These are phyloP conservation scores for Polypterus bichir DNA, from an alignment of 2,113 vertebrate genomes.

Conservation along the genomic window DNA sequence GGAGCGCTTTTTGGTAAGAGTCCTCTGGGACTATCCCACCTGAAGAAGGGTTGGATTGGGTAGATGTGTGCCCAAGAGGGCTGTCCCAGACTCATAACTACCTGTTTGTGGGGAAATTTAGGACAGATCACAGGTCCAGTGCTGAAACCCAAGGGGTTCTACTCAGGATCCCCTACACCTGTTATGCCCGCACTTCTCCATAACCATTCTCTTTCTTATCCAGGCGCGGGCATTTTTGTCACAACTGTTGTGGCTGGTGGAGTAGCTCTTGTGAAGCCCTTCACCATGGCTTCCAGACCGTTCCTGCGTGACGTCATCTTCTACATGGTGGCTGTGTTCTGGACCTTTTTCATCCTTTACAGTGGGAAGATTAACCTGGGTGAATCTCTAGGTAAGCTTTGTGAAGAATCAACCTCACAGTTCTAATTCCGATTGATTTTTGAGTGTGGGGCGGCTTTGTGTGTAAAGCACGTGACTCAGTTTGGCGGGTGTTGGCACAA, in stretches of 20 bases:
- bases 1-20: conserved; percentile 81
- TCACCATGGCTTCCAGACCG: conserved; percentile 75
- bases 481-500: too few species aligned
- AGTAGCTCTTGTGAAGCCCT: conserved; percentile 74
- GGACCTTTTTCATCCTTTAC: conserved; percentile 75
- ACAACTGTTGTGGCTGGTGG: conserved; percentile 83
- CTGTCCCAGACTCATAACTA: background rate
- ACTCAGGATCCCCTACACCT: too few species aligned
- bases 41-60: background rate
- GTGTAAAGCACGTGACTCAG: background rate
- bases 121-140: too few species aligned
- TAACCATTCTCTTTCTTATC: background rate
- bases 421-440: too few species aligned
- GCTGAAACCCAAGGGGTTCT: too few species aligned
- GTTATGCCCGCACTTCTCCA: too few species aligned
- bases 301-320: conserved; percentile 84
- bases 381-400: conserved; percentile 61
- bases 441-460: background rate
- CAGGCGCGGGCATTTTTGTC: conserved; percentile 89
- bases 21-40: background rate
- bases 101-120: background rate
- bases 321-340: conserved; percentile 80
- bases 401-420: rapidly evolving
- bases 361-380: conserved; percentile 51
- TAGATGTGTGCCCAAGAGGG: background rate